phyloP scores from a whole-genome alignment of 2,113 vertebrate species.

The Galbula dea region DNA sequence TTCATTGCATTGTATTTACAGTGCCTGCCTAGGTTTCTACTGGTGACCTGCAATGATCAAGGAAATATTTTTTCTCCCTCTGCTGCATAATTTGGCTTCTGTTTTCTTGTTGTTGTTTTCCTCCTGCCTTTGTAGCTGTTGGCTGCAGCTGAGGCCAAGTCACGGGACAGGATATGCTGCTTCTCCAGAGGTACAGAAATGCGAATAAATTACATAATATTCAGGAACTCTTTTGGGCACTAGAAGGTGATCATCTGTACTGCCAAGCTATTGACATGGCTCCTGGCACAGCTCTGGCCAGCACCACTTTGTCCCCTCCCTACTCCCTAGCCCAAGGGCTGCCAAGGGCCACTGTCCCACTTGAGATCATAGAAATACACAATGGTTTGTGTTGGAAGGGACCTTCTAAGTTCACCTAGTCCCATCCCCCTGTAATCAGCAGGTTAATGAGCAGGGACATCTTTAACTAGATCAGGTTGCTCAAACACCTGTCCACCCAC shows the following conservation, averaged over 20 bases:
- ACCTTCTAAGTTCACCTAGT: too few species aligned
- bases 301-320: rapidly evolving
- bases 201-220: neutral
- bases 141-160: neutral
- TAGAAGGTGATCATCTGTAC: neutral
- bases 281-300: neutral
- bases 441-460: too few species aligned
- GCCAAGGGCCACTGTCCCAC: neutral
- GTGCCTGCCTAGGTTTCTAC: neutral
- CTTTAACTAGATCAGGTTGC: too few species aligned
- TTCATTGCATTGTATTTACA: neutral
- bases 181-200: neutral
- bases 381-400: too few species aligned
- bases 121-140: conserved; percentile 33
- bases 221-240: neutral
- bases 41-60: neutral
- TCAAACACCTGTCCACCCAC: too few species aligned
- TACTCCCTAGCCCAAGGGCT: neutral
- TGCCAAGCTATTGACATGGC: rapidly evolving
- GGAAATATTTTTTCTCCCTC: neutral
- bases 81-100: conserved; percentile 44
- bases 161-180: conserved; percentile 41
- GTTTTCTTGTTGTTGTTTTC: conserved; percentile 49
- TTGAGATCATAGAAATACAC: neutral
- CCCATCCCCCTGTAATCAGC: too few species aligned